A percentile compares a stretch with the other conserved stretches of the same genome.
phyloP scores from a whole-genome alignment of 2,113 vertebrate species.

The Ailurus styani region DNA sequence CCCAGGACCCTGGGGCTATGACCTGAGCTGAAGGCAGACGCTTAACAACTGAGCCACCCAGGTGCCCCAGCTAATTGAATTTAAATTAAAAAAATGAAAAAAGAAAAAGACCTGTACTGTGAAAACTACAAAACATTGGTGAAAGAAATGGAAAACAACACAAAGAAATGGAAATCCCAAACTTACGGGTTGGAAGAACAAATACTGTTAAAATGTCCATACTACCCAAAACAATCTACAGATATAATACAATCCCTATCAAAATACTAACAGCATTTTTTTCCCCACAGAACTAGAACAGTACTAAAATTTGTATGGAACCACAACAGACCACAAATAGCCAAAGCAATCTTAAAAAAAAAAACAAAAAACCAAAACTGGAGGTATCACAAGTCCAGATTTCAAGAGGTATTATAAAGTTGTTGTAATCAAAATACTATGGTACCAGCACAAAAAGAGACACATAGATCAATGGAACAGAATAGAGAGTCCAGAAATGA shows the following conservation, averaged over 20 bases:
- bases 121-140: neutral
- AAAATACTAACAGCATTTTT: neutral
- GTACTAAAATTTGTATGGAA: neutral
- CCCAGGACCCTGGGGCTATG: too few species aligned
- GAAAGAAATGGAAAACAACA: neutral
- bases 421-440: too few species aligned
- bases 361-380: too few species aligned
- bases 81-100: too few species aligned
- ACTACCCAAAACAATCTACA: neutral
- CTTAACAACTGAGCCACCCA: too few species aligned
- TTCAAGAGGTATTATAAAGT: too few species aligned
- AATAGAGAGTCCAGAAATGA: too few species aligned
- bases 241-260: neutral
- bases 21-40: too few species aligned
- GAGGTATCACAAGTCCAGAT: too few species aligned
- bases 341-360: neutral
- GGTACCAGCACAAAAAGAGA: too few species aligned
- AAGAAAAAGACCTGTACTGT: neutral
- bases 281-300: neutral
- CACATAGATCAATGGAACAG: too few species aligned
- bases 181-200: neutral
- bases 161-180: neutral
- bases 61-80: too few species aligned
- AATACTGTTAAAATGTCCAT: neutral
- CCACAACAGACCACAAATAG: neutral